Conservation (phyloP, 2,797 vertebrate genomes). For the Muraenolepis orangiensis region DNA sequence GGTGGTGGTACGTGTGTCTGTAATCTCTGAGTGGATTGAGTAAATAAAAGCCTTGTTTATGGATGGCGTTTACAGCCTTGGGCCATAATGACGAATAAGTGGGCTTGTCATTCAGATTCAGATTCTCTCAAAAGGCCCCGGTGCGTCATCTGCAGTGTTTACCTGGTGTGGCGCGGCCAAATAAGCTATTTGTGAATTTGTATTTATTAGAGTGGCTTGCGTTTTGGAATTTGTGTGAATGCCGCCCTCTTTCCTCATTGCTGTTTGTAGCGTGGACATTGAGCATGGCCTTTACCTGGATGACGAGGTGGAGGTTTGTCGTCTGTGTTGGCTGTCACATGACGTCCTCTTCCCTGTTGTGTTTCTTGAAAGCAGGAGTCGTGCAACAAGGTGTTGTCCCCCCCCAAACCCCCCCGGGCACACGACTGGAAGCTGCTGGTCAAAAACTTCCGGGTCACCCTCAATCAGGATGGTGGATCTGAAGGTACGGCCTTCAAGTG, state of each 20-base stretch:
- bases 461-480: constrained; percentile 66
- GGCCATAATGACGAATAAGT: not conserved
- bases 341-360: not conserved
- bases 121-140: not conserved
- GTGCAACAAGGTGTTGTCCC: constrained; percentile 72
- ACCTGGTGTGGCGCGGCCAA: not conserved
- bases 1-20: not conserved
- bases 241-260: not conserved
- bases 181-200: not conserved
- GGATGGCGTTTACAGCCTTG: not conserved
- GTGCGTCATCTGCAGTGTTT: not conserved
- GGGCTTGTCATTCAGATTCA: not conserved
- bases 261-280: not conserved
- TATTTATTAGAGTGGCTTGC: not conserved
- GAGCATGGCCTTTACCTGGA: not conserved
- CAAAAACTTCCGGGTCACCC: constrained; percentile 78
- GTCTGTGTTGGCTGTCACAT: not conserved
- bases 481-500: constrained; percentile 76
- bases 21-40: not conserved
- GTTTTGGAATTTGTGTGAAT: not conserved
- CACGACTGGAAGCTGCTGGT: constrained; percentile 92
- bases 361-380: constrained; percentile 66
- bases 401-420: constrained; percentile 91
- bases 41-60: not conserved
- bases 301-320: not conserved